These are phyloP conservation scores for Brachionus rotundiformis DNA, from an alignment of 1,140 invertebrate species.

Conservation along the genomic window DNA sequence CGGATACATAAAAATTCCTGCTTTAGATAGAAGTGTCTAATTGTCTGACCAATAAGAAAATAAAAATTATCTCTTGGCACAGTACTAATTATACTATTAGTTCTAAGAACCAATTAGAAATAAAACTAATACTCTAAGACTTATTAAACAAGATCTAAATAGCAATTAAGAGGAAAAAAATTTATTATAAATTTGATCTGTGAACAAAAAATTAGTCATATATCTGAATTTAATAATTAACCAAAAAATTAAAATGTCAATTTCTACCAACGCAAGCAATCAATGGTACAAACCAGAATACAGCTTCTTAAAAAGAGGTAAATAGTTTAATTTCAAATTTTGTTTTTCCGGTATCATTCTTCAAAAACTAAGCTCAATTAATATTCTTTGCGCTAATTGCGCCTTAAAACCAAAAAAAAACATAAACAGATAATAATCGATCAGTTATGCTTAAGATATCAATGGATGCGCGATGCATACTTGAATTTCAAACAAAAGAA, in stretches of 20 bases:
- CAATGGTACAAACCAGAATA: background rate
- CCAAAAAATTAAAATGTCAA: background rate
- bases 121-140: background rate
- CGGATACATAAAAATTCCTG: conserved; percentile 31
- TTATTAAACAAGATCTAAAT: background rate
- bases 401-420: conserved; percentile 10
- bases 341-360: conserved; percentile 1
- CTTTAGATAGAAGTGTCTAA: conserved; percentile 39
- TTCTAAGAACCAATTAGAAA: conserved; percentile 49
- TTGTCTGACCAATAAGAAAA: conserved; percentile 28
- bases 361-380: conserved; percentile 33
- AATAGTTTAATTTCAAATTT: background rate
- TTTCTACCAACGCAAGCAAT: background rate
- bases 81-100: background rate
- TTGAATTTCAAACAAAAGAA: conserved; percentile 28
- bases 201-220: background rate
- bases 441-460: conserved; percentile 40
- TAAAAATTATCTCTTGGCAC: background rate
- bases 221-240: background rate
- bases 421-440: conserved; percentile 44
- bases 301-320: background rate
- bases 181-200: background rate
- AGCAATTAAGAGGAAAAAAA: background rate
- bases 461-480: background rate
- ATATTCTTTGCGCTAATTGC: conserved; percentile 26